phyloP scores from a whole-genome alignment of 2,888 invertebrate species.

The Xanthia togata region DNA sequence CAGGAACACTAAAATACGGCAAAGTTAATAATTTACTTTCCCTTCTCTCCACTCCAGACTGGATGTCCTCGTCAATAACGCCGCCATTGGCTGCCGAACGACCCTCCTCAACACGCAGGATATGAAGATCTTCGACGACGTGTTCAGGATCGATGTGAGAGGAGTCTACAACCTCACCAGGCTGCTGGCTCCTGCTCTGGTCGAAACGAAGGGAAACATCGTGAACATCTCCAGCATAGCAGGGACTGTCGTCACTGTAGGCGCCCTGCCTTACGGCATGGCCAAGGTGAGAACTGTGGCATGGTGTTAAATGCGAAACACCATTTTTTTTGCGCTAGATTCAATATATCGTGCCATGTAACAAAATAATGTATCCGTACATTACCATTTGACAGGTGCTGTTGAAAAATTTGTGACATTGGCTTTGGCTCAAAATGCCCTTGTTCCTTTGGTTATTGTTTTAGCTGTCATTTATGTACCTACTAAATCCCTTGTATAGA shows the following conservation, averaged over 20 bases:
- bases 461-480: not conserved
- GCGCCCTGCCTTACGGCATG: conserved; percentile 95
- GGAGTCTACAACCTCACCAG: conserved; percentile 91
- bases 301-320: not conserved
- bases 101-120: conserved; percentile 59
- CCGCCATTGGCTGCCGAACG: conserved; percentile 85
- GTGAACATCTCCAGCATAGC: conserved; percentile 94
- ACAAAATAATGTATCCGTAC: not conserved
- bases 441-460: not conserved
- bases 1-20: not conserved
- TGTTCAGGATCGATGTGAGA: conserved; percentile 92
- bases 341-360: not conserved
- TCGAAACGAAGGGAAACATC: conserved; percentile 91
- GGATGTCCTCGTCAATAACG: conserved; percentile 85
- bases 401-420: not conserved
- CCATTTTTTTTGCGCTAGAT: not conserved
- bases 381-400: not conserved
- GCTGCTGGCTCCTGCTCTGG: conserved; percentile 92
- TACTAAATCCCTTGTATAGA: not conserved
- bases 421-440: not conserved
- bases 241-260: conserved; percentile 93
- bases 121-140: conserved; percentile 70
- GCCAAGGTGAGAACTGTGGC: conserved; percentile 91
- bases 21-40: not conserved
- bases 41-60: conserved; percentile 34